Conservation (phyloP, 2,888 invertebrate species). For the Macropis europaea region DNA sequence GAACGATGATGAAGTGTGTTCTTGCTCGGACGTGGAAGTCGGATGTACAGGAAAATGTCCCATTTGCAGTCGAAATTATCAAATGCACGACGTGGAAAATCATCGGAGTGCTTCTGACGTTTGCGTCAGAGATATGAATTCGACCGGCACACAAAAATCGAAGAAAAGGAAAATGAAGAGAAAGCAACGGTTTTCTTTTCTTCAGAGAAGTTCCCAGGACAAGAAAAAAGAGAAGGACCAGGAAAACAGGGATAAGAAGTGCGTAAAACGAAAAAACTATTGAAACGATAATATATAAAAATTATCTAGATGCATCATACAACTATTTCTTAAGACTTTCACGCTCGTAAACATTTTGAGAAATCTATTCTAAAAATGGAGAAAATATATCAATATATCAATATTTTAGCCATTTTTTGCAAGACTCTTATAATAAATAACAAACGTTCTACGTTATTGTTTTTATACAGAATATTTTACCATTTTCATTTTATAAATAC, state of each 20-base stretch:
- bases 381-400: no score
- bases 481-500: no score
- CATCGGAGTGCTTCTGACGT: background rate
- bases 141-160: background rate
- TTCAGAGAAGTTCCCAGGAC: conserved; percentile 25
- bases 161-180: conserved; percentile 24
- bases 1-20: conserved; percentile 20
- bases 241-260: conserved; percentile 44
- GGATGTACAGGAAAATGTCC: conserved; percentile 14
- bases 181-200: conserved; percentile 29
- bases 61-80: conserved; percentile 1
- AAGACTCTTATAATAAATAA: no score
- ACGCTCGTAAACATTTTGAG: no score
- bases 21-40: conserved; percentile 32
- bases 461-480: background rate
- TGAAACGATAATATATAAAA: conserved; percentile 17
- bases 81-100: conserved; percentile 2
- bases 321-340: no score
- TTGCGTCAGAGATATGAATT: background rate
- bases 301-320: background rate
- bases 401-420: no score
- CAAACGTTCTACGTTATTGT: no score
- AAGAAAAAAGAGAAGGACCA: conserved; percentile 46
- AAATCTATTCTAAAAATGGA: no score
- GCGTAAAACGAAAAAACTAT: conserved; percentile 21